These are phyloP conservation scores for Lycocerus yunnanus DNA, from an alignment of 2,888 invertebrate genomes.

Conservation along the genomic window DNA sequence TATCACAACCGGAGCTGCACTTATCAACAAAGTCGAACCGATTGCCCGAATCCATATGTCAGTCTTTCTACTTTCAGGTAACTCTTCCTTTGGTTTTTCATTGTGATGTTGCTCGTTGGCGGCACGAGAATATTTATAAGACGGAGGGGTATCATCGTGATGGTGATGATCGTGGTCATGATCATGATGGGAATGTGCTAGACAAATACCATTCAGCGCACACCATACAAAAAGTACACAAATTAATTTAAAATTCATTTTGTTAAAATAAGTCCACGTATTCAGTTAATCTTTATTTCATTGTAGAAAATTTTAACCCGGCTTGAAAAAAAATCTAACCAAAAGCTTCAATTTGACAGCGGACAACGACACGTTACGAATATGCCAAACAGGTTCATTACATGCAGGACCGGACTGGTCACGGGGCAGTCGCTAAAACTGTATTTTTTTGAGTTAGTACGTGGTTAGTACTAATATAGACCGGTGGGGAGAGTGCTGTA, in stretches of 20 bases:
- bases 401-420: not conserved
- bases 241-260: not conserved
- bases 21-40: constrained; percentile 90
- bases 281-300: not conserved
- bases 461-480: no score
- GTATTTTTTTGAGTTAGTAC: no score
- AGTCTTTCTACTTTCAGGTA: not conserved
- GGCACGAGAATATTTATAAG: constrained; percentile 81
- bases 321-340: not conserved
- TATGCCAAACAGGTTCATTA: not conserved
- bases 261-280: not conserved
- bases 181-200: constrained; percentile 15
- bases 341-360: not conserved
- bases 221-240: not conserved
- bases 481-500: no score
- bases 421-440: no score
- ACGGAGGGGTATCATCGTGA: constrained; percentile 66
- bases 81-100: constrained; percentile 19
- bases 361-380: not conserved
- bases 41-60: constrained; percentile 80
- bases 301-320: not conserved
- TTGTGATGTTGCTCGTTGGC: constrained; percentile 61
- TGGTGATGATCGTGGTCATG: constrained; percentile 48
- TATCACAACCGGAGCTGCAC: constrained; percentile 92
- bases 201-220: not conserved